phyloP scores from a whole-genome alignment of 2,797 vertebrate species.

The Sebastes iracundus region DNA sequence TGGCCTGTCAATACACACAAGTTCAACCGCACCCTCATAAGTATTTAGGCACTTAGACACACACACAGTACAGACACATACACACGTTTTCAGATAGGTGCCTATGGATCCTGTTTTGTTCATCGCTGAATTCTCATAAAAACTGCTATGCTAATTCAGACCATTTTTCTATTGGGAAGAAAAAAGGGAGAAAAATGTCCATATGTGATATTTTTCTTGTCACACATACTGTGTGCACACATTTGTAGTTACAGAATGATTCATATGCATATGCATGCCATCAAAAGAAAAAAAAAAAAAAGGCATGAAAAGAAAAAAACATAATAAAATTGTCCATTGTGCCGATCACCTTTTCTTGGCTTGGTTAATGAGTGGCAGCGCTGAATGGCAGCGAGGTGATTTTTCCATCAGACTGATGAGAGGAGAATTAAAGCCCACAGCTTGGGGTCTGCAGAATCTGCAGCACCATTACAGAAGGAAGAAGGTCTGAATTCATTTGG shows the following conservation, averaged over 20 bases:
- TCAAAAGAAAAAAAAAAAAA: constrained; percentile 36
- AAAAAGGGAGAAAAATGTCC: neutral
- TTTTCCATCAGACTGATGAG: constrained; percentile 84
- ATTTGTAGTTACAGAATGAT: constrained; percentile 41
- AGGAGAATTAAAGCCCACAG: constrained; percentile 84
- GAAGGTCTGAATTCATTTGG: constrained; percentile 84
- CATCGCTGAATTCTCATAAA: neutral
- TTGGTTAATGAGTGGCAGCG: constrained; percentile 82
- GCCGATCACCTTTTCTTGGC: constrained; percentile 75
- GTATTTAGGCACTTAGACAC: constrained; percentile 54
- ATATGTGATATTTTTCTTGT: constrained; percentile 18
- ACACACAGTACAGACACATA: constrained; percentile 10
- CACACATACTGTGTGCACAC: constrained; percentile 15
- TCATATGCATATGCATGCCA: constrained; percentile 47
- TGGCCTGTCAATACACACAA: constrained; percentile 72
- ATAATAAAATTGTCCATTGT: constrained; percentile 77
- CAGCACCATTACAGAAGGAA: constrained; percentile 80
- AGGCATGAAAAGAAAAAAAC: constrained; percentile 3
- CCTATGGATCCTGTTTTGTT: neutral
- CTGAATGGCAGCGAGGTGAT: constrained; percentile 82
- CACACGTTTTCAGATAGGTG: neutral
- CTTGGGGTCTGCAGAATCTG: constrained; percentile 71
- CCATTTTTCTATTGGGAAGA: neutral
- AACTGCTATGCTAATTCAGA: neutral
- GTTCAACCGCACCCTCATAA: constrained; percentile 35